phyloP scores from a whole-genome alignment of 2,113 vertebrate genomes.

The Paraplagusia blochii region DNA sequence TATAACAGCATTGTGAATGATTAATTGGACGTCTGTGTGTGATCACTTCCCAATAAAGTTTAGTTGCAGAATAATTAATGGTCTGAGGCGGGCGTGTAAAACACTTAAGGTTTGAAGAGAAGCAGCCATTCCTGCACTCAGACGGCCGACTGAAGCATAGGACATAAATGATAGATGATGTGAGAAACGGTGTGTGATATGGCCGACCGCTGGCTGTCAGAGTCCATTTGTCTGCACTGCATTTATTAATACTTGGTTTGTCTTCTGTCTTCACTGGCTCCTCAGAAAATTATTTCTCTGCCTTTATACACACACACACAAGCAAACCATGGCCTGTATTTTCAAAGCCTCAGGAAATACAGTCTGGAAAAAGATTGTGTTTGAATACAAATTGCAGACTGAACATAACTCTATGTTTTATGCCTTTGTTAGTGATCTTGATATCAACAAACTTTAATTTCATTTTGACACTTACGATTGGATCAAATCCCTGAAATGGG shows the following conservation, averaged over 20 bases:
- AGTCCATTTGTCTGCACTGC: conserved; percentile 7
- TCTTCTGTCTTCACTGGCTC: background rate
- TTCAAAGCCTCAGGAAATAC: too few relatives aligned
- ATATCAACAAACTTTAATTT: too few relatives aligned
- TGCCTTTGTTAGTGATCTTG: too few relatives aligned
- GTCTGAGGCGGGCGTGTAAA: conserved; percentile 56
- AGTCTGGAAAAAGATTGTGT: too few relatives aligned
- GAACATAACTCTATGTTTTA: too few relatives aligned
- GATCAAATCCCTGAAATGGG: too few relatives aligned
- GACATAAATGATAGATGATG: conserved; percentile 65
- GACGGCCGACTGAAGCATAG: conserved; percentile 17
- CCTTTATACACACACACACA: too few relatives aligned
- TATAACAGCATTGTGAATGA: conserved; percentile 55
- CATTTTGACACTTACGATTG: too few relatives aligned
- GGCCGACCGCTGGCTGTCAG: background rate
- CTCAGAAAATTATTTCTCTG: too few relatives aligned
- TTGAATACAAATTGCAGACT: too few relatives aligned
- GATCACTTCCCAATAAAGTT: conserved; percentile 39
- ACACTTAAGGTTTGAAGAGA: conserved; percentile 37
- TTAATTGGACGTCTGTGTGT: conserved; percentile 52
- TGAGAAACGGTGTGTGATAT: conserved; percentile 3
- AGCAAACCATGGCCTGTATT: too few relatives aligned
- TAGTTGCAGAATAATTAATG: conserved; percentile 62
- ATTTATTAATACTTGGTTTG: conserved; percentile 1
- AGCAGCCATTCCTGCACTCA: conserved; percentile 17